Conservation (phyloP, 2,113 vertebrate species). For the Oreochromis niloticus region DNA sequence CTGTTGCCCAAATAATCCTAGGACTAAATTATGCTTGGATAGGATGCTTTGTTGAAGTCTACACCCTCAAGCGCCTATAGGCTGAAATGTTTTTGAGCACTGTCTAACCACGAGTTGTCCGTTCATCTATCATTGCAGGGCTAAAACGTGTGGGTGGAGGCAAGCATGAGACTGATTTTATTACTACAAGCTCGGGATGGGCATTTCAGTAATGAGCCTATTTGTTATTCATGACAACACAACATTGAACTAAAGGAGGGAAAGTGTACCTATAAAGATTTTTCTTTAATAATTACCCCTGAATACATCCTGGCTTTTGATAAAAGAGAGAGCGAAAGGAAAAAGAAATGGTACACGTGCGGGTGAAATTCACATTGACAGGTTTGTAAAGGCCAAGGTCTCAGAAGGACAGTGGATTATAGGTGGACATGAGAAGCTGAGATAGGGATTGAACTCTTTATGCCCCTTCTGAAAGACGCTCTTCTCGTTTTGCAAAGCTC, state of each 20-base stretch:
- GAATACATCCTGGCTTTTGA: constrained; percentile 20
- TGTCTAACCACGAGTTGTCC: neutral
- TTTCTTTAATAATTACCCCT: constrained; percentile 33
- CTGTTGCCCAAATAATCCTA: neutral
- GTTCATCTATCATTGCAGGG: constrained; percentile 42
- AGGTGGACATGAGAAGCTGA: constrained; percentile 33
- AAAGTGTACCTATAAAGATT: constrained; percentile 15
- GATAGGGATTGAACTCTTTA: constrained; percentile 36
- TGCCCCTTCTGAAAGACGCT: constrained; percentile 39
- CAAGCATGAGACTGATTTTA: constrained; percentile 46
- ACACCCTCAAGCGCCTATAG: neutral
- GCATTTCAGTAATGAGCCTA: constrained; percentile 59
- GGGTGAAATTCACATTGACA: constrained; percentile 22
- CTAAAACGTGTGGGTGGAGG: constrained; percentile 47
- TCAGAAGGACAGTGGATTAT: constrained; percentile 47
- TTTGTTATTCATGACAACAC: constrained; percentile 59
- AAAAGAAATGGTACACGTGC: neutral
- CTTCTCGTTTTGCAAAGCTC: constrained; percentile 40
- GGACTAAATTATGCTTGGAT: neutral
- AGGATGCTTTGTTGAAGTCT: neutral
- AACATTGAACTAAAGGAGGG: constrained; percentile 3
- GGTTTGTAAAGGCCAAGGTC: constrained; percentile 49
- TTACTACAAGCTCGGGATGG: constrained; percentile 27
- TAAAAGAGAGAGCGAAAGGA: neutral
- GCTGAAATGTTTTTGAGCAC: neutral